Evolutionary conservation across 2,888 invertebrate species (phyloP).

Genomic region (Limnephilus lunatus): DNA sequence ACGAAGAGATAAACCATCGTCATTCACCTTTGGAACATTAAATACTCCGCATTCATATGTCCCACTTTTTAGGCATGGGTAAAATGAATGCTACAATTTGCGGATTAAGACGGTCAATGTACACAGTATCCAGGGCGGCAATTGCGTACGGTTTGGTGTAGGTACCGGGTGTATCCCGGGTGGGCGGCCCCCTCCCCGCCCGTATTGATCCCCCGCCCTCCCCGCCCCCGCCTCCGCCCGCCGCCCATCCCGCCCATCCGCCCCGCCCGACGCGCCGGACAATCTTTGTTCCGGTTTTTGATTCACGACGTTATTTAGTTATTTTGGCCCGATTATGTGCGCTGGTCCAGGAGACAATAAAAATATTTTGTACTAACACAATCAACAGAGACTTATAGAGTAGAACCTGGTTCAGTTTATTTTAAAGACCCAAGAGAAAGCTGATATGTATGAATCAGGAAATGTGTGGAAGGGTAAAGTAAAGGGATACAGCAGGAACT

Average conservation of each 20-base stretch:
- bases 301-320: conserved; percentile 13
- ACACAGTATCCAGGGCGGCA: conserved; percentile 31
- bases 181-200: conserved; percentile 35
- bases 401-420: background rate
- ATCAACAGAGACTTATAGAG: background rate
- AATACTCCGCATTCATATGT: conserved; percentile 13
- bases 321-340: conserved; percentile 19
- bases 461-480: background rate
- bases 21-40: conserved; percentile 11
- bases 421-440: background rate
- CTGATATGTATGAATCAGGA: background rate
- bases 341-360: background rate
- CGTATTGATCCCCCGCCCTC: conserved; percentile 36
- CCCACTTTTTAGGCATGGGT: background rate
- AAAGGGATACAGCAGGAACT: background rate
- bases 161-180: conserved; percentile 11
- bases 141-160: conserved; percentile 12
- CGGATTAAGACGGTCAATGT: conserved; percentile 37
- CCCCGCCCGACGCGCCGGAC: conserved; percentile 30
- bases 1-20: background rate
- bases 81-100: background rate
- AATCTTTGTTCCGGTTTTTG: conserved; percentile 45
- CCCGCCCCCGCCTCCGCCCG: background rate
- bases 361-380: background rate
- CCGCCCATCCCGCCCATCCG: conserved; percentile 15